phyloP scores from a whole-genome alignment of 2,113 vertebrate genomes.

The Vanacampus margaritifer region DNA sequence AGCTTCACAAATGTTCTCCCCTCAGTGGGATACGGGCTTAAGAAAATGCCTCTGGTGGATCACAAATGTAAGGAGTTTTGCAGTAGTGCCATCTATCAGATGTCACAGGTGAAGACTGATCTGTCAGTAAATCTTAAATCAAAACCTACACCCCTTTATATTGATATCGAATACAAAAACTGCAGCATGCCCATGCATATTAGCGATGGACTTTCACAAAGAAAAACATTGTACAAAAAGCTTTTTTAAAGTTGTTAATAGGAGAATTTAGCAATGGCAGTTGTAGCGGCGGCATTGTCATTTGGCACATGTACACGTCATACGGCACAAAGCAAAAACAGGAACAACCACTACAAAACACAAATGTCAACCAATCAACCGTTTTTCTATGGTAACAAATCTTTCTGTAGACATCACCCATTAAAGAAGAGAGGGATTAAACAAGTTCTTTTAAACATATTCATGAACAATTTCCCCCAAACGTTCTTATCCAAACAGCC shows the following conservation, averaged over 20 bases:
- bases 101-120: constrained; percentile 1
- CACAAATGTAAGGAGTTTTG: constrained; percentile 16
- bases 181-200: constrained; percentile 14
- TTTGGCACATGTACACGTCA: constrained; percentile 56
- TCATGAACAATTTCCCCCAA: constrained; percentile 31
- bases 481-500: constrained; percentile 4
- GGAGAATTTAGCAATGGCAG: constrained; percentile 32
- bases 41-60: constrained; percentile 17
- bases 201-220: constrained; percentile 10
- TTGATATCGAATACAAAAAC: constrained; percentile 32
- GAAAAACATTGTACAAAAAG: constrained; percentile 29
- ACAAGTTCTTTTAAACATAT: constrained; percentile 34
- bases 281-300: constrained; percentile 47
- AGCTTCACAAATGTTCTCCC: too few relatives aligned
- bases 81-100: constrained; percentile 17
- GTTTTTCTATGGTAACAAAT: constrained; percentile 20
- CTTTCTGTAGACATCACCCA: constrained; percentile 23
- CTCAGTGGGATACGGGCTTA: constrained; percentile 1
- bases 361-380: constrained; percentile 28
- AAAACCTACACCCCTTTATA: constrained; percentile 6
- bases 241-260: constrained; percentile 10
- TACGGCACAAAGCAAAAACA: constrained; percentile 44
- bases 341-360: constrained; percentile 41
- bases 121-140: neutral
- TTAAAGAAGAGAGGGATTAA: constrained; percentile 3